Evolutionary conservation across 2,113 vertebrate genomes (phyloP).

Genomic region (Rutilus rutilus): DNA sequence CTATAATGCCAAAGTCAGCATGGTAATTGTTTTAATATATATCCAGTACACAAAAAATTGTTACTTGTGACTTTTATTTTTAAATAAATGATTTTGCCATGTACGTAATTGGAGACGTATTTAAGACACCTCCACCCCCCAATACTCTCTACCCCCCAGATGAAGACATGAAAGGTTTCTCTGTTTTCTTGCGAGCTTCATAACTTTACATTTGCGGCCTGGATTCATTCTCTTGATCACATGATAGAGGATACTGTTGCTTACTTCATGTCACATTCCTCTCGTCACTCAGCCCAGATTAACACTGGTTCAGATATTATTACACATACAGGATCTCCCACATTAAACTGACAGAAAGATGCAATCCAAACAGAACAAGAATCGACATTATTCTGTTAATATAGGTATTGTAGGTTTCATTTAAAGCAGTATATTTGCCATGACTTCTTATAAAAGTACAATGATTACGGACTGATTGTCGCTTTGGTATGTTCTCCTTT

Average conservation of each 20-base stretch:
- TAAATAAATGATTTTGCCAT: background rate
- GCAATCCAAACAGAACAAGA: background rate
- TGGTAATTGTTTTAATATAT: background rate
- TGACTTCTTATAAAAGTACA: background rate
- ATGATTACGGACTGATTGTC: conserved; percentile 1
- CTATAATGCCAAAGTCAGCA: background rate
- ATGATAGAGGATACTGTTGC: conserved; percentile 16
- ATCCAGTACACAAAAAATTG: background rate
- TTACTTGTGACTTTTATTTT: background rate
- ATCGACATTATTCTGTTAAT: background rate
- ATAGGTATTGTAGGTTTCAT: background rate
- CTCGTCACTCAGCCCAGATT: conserved; percentile 15
- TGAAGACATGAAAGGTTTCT: background rate
- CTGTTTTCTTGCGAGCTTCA: background rate
- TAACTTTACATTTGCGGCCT: background rate
- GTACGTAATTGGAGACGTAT: background rate
- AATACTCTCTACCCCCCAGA: background rate
- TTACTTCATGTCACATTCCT: conserved; percentile 11
- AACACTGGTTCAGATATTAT: conserved; percentile 13
- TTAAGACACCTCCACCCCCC: background rate
- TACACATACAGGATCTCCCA: background rate
- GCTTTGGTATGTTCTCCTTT: background rate
- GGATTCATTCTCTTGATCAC: background rate
- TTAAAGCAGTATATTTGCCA: background rate
- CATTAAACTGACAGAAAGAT: background rate